Evolutionary conservation across 2,888 invertebrate species (phyloP).

Genomic region (Cryptus viduatorius): DNA sequence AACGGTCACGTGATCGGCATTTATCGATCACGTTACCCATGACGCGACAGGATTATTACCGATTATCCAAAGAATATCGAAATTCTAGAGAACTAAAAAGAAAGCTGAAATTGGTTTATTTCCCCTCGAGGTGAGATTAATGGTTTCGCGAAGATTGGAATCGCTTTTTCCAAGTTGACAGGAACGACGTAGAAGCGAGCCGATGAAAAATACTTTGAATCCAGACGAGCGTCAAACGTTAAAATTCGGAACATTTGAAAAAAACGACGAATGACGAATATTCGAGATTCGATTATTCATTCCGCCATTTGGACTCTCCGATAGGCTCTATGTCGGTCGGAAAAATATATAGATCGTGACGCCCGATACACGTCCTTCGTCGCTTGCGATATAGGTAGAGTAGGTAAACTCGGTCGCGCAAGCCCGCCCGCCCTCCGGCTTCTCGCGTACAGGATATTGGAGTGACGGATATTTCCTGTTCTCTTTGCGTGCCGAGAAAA

Average conservation of each 20-base stretch:
- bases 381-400: conserved; percentile 17
- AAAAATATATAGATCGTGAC: conserved; percentile 28
- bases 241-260: too few species aligned
- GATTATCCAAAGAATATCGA: background rate
- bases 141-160: conserved; percentile 29
- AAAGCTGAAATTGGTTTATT: background rate
- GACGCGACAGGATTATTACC: background rate
- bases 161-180: conserved; percentile 37
- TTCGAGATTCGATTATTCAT: background rate
- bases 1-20: too few species aligned
- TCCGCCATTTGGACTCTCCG: too few species aligned
- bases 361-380: conserved; percentile 52
- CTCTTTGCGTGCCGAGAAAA: conserved; percentile 15
- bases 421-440: background rate
- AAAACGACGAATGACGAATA: background rate
- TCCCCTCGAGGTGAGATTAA: conserved; percentile 32
- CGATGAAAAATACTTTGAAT: background rate
- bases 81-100: conserved; percentile 1
- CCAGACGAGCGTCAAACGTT: background rate
- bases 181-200: conserved; percentile 7
- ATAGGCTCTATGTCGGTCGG: too few species aligned
- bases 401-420: conserved; percentile 24
- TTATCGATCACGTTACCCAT: too few species aligned
- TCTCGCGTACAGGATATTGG: conserved; percentile 71
- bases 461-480: conserved; percentile 75